Conservation (phyloP, 2,888 invertebrate genomes). For the Trachelus stipa region DNA sequence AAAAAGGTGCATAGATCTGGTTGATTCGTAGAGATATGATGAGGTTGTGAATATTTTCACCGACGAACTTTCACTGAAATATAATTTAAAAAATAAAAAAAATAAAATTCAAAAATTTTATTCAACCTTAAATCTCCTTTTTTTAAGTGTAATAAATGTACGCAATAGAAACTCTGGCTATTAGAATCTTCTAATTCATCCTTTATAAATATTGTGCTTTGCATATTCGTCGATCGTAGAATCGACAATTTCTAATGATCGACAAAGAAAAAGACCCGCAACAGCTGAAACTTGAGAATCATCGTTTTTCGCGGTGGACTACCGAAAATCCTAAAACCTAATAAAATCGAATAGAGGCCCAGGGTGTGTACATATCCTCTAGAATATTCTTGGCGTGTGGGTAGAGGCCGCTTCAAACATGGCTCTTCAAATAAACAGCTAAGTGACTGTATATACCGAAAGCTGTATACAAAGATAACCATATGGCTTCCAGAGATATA, state of each 20-base stretch:
- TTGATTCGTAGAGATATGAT: constrained; percentile 25
- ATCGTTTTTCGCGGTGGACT: constrained; percentile 9
- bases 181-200: background rate
- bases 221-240: background rate
- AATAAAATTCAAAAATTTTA: background rate
- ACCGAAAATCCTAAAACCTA: constrained; percentile 59
- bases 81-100: background rate
- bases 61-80: background rate
- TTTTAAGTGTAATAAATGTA: background rate
- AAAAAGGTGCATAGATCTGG: background rate
- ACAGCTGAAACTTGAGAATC: background rate
- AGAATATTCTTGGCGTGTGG: constrained; percentile 60
- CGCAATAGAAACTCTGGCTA: background rate
- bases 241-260: background rate
- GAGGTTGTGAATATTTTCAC: constrained; percentile 23
- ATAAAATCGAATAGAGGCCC: constrained; percentile 64
- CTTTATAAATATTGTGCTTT: background rate
- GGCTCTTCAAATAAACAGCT: constrained; percentile 62
- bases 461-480: constrained; percentile 61
- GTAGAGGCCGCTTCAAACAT: constrained; percentile 53
- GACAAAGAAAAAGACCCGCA: background rate
- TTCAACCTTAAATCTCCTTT: background rate
- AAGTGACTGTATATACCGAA: constrained; percentile 57
- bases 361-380: constrained; percentile 52
- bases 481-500: constrained; percentile 58